phyloP scores from a whole-genome alignment of 2,797 vertebrate genomes.

The Bryconaethiops microstoma region DNA sequence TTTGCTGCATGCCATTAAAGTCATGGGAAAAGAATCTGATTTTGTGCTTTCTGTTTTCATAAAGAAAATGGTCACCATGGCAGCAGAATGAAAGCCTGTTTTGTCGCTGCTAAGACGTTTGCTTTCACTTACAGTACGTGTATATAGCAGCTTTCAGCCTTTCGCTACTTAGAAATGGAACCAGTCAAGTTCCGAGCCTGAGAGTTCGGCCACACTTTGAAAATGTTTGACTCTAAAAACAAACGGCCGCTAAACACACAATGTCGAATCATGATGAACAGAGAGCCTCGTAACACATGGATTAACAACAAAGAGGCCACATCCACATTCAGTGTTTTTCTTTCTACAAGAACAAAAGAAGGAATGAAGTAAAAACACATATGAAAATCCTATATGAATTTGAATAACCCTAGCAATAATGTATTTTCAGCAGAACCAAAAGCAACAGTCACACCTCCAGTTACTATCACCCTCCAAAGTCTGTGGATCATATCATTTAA shows the following conservation, averaged over 20 bases:
- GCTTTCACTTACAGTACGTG: conserved; percentile 48
- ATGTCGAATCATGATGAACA: not conserved
- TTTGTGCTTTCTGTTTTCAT: conserved; percentile 59
- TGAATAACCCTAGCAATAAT: not conserved
- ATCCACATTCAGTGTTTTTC: not conserved
- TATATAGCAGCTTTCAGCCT: conserved; percentile 23
- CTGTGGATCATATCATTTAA: conserved; percentile 29
- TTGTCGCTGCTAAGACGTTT: conserved; percentile 53
- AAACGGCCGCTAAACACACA: not conserved
- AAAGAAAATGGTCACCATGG: conserved; percentile 65
- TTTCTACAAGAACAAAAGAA: conserved; percentile 2
- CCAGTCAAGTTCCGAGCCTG: not conserved
- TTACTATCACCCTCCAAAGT: not conserved
- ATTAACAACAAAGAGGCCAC: conserved; percentile 18
- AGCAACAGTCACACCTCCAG: not conserved
- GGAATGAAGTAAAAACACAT: not conserved
- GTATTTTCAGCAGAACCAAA: not conserved
- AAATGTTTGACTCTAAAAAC: conserved; percentile 8
- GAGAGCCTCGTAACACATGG: not conserved
- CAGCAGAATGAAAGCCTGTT: conserved; percentile 49
- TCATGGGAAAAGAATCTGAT: conserved; percentile 64
- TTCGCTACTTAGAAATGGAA: conserved; percentile 6
- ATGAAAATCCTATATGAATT: not conserved
- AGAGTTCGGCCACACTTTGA: not conserved
- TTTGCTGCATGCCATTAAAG: conserved; percentile 50